A percentile compares a stretch with the other conserved stretches of the same genome.
These are phyloP conservation scores for Drosophila ogumai DNA, from an alignment of 1,140 invertebrate genomes.

Conservation along the genomic window DNA sequence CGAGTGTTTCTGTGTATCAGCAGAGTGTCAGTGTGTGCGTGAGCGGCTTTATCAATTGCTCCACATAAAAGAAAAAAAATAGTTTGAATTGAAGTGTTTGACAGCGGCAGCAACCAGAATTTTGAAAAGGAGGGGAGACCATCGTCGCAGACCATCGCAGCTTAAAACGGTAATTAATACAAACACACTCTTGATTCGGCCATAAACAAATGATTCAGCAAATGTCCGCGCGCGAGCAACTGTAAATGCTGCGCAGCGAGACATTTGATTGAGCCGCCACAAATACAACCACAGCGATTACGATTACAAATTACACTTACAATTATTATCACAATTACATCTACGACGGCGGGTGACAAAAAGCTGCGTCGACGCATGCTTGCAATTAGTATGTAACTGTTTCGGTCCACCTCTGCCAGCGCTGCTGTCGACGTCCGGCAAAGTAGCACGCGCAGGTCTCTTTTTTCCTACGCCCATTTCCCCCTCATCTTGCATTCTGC, in stretches of 20 bases:
- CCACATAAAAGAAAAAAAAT: conserved; percentile 59
- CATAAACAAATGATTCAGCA: conserved; percentile 81
- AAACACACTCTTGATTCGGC: conserved; percentile 77
- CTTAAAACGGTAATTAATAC: conserved; percentile 83
- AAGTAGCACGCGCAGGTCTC: conserved; percentile 66
- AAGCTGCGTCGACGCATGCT: conserved; percentile 65
- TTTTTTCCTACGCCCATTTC: conserved; percentile 5
- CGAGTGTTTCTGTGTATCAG: conserved; percentile 19
- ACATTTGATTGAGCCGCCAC: conserved; percentile 55
- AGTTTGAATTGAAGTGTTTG: conserved; percentile 75
- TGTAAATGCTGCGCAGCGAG: conserved; percentile 67
- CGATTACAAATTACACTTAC: conserved; percentile 30
- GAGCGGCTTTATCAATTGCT: conserved; percentile 79
- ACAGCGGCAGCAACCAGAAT: conserved; percentile 49
- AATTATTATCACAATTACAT: conserved; percentile 13
- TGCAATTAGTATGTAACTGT: conserved; percentile 76
- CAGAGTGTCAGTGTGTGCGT: conserved; percentile 34
- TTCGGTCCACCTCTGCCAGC: conserved; percentile 33
- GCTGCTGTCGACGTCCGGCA: conserved; percentile 32
- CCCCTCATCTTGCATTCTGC: background rate
- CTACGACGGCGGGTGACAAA: conserved; percentile 43
- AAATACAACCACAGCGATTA: conserved; percentile 7
- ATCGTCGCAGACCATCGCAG: conserved; percentile 28
- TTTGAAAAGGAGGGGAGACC: conserved; percentile 4
- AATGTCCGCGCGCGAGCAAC: conserved; percentile 54